Percentiles rank a stretch among this genome's conserved stretches.
phyloP scores from a whole-genome alignment of 2,888 invertebrate species.

The Uloborus plumipes region DNA sequence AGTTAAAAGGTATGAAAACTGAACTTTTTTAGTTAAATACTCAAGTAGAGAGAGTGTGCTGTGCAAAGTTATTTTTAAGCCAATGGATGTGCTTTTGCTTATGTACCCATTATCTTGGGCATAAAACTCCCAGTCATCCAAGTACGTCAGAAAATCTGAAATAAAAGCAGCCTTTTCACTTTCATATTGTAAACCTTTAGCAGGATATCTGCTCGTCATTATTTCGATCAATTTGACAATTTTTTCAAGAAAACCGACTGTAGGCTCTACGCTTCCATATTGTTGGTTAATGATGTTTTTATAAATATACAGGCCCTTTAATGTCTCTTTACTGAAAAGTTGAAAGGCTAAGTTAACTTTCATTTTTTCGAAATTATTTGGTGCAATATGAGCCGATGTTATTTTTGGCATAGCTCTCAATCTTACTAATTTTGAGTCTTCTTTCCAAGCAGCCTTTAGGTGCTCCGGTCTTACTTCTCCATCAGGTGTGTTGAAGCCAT shows the following conservation, averaged over 20 bases:
- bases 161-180: neutral
- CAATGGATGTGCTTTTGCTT: neutral
- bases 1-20: slow-evolving; percentile 5
- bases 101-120: neutral
- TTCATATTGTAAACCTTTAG: neutral
- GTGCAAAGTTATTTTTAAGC: slow-evolving; percentile 7
- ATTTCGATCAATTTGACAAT: slow-evolving; percentile 2
- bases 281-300: neutral
- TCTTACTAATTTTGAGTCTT: too few species aligned
- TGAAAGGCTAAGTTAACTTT: slow-evolving; percentile 9
- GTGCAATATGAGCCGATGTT: neutral
- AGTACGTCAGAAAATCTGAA: neutral
- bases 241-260: too few species aligned
- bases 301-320: slow-evolving; percentile 17
- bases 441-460: slow-evolving; percentile 8
- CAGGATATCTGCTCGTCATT: slow-evolving; percentile 3
- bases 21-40: neutral
- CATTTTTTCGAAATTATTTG: slow-evolving; percentile 35
- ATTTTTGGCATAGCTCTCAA: too few species aligned
- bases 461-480: neutral
- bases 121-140: neutral
- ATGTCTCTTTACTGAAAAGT: slow-evolving; percentile 3
- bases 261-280: too few species aligned
- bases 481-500: slow-evolving; percentile 6
- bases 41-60: neutral